Evolutionary conservation across 1,140 invertebrate species (phyloP), one percentile per base, ranked within the genome.

Genomic region (Cephus cinctus): DNA sequence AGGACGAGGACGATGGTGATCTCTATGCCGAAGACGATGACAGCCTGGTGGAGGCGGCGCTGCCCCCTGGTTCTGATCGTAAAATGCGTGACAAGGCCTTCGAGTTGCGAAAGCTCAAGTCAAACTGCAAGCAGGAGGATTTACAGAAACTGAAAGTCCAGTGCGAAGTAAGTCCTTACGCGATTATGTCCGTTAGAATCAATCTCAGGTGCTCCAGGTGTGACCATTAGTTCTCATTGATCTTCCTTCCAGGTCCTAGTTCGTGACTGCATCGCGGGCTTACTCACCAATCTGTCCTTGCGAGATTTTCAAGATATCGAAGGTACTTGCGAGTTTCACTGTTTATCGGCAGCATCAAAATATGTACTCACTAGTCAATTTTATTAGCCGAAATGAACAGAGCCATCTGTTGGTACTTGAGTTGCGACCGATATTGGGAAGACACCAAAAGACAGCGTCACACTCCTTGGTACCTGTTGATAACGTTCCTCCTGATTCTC

Each of bases 361-460:
- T 31, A n/a, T 61, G 22, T 19, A 21, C n/a, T 38, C 19, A 43
- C 30, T 8, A 4, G n/a, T 47, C 8, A 2, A 27, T 18, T 38
- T 27, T 47, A 78, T 27, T 61, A 93, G 91, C 89, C 63, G 88
- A 92, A 63, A 80, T 94, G 67, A 89, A 92, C 66, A 83, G 88
- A 59, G 89, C 87, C 6, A 85, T 94, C 38, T 96, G 92, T 69
- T 94, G 90, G 85, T 94, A 92, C 72, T 77, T 95, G 53, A 92
- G 90, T 46, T 96, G 93, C 69, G 89, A 94, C 65, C 84, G 88
- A 36, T 96, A 93, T 73, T 94, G 90, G 89, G 88, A 92, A 69
- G 89, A 92, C 67, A 84, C 87, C 3, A 85, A 85, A 50, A 79
- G 85, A 41, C 85, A 85, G 15, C 79, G 86, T 50, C 84, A 83